Percentiles rank a stretch among this genome's conserved stretches.
phyloP scores from a whole-genome alignment of 1,140 invertebrate species.

The Prorops nasuta region DNA sequence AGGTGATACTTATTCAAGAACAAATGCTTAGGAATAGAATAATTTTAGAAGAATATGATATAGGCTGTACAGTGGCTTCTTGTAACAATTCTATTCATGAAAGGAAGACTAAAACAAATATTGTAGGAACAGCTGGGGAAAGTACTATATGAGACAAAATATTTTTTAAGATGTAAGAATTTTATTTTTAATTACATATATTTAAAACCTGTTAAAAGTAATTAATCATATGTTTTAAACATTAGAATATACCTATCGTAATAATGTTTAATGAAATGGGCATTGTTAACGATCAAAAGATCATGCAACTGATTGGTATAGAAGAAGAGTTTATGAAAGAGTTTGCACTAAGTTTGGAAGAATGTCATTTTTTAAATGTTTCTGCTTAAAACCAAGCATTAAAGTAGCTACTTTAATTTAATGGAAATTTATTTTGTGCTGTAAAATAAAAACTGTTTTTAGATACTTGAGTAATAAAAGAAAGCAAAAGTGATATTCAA shows the following conservation, averaged over 20 bases:
- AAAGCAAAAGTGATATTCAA: constrained; percentile 93
- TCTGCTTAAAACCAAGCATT: constrained; percentile 88
- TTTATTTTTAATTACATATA: constrained; percentile 6
- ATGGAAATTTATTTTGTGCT: constrained; percentile 95
- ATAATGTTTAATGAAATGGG: constrained; percentile 95
- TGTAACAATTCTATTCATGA: constrained; percentile 99
- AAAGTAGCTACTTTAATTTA: constrained; percentile 99
- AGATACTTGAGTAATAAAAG: constrained; percentile 94
- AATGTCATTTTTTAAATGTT: not conserved
- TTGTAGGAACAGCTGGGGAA: constrained; percentile 71
- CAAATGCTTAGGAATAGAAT: constrained; percentile 99
- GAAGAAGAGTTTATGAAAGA: constrained; percentile 99
- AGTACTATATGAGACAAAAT: constrained; percentile 94
- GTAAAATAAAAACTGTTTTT: constrained; percentile 97
- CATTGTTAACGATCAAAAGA: constrained; percentile 97
- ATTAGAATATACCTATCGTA: constrained; percentile 99
- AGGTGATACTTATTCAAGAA: constrained; percentile 96
- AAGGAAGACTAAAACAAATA: constrained; percentile 68
- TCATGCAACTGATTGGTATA: constrained; percentile 98
- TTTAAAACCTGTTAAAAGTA: constrained; percentile 59
- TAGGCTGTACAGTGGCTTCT: constrained; percentile 89
- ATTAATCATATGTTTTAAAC: constrained; percentile 94
- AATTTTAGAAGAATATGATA: constrained; percentile 91
- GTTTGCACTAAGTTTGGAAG: constrained; percentile 57
- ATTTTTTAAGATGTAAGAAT: constrained; percentile 83